Conservation (phyloP, 1,140 invertebrate species). For the Archivesica marissinica region DNA sequence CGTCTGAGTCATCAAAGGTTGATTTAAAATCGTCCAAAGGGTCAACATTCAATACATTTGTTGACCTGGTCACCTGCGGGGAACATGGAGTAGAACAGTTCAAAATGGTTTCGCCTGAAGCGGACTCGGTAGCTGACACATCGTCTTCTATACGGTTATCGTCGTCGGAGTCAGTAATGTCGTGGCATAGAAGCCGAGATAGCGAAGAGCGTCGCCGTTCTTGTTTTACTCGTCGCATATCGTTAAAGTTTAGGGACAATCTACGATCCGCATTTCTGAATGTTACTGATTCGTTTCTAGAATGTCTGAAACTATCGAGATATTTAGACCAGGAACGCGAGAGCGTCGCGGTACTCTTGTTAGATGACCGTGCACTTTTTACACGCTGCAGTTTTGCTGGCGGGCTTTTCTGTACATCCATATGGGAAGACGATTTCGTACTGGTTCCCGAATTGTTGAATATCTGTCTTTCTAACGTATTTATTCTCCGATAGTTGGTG, state of each 20-base stretch:
- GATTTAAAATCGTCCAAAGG: conserved; percentile 13
- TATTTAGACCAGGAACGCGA: conserved; percentile 45
- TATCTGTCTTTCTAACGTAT: neutral
- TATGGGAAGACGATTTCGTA: conserved; percentile 17
- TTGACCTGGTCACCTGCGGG: conserved; percentile 28
- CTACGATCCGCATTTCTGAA: neutral
- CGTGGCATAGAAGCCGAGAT: conserved; percentile 5
- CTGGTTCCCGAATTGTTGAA: neutral
- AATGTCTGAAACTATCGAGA: conserved; percentile 6
- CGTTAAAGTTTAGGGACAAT: conserved; percentile 50
- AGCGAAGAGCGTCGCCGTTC: conserved; percentile 33
- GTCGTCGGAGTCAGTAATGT: neutral
- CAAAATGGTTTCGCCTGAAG: neutral
- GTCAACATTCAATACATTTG: neutral
- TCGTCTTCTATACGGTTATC: neutral
- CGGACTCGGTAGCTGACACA: neutral
- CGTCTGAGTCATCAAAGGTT: conserved; percentile 43
- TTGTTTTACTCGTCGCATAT: conserved; percentile 2
- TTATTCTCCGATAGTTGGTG: neutral
- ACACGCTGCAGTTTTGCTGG: neutral
- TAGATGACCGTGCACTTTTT: neutral
- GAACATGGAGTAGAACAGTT: conserved; percentile 38
- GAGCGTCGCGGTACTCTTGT: conserved; percentile 26
- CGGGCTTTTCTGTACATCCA: conserved; percentile 15
- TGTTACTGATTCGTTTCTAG: conserved; percentile 16